Conservation (phyloP, 2,113 vertebrate species). For the Nycticryphes semicollaris region DNA sequence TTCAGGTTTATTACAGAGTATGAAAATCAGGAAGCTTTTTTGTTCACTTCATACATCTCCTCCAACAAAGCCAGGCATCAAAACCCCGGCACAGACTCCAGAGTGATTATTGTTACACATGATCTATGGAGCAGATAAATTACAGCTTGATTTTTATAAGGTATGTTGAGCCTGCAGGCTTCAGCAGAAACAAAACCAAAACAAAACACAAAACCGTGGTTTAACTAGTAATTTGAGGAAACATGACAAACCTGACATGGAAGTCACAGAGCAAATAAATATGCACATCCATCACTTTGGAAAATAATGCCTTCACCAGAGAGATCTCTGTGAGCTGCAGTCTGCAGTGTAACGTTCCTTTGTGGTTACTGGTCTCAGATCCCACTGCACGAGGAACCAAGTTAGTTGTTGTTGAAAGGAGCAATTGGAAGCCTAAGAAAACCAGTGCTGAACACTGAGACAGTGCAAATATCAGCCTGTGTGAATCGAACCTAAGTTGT, state of each 20-base stretch:
- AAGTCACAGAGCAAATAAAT: constrained; percentile 71
- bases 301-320: constrained; percentile 36
- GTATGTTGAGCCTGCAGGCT: constrained; percentile 59
- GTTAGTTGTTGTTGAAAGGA: constrained; percentile 16
- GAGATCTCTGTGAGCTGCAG: constrained; percentile 40
- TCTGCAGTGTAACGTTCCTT: not conserved
- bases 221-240: constrained; percentile 68
- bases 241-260: constrained; percentile 63
- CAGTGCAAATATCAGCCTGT: not conserved
- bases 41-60: constrained; percentile 65
- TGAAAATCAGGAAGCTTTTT: constrained; percentile 58
- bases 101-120: constrained; percentile 65
- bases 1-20: constrained; percentile 59
- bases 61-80: constrained; percentile 48
- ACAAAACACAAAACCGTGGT: constrained; percentile 48
- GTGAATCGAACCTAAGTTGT: not conserved
- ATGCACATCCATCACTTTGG: constrained; percentile 66
- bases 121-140: constrained; percentile 73
- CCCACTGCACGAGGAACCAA: not conserved
- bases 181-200: constrained; percentile 41
- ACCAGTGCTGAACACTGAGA: not conserved
- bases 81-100: constrained; percentile 15
- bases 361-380: not conserved
- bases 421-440: not conserved
- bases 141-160: constrained; percentile 64